Percentiles rank a stretch among this genome's conserved stretches.
Conservation (phyloP, 2,113 vertebrate genomes). For the Ammodytes marinus region DNA sequence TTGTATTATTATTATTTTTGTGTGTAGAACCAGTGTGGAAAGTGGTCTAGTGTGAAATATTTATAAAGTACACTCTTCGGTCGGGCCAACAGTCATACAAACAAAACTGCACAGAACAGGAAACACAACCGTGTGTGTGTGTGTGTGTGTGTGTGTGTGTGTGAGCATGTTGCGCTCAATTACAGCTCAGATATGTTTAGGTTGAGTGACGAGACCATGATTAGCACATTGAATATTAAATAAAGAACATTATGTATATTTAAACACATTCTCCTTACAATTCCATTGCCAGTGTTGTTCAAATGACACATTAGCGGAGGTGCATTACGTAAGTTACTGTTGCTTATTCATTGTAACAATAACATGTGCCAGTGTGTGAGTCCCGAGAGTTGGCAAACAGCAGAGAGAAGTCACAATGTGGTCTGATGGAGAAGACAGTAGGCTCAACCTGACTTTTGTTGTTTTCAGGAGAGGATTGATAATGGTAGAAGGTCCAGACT, state of each 20-base stretch:
- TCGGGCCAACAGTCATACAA: slow-evolving; percentile 36
- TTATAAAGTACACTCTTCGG: slow-evolving; percentile 56
- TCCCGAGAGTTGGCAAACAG: slow-evolving; percentile 8
- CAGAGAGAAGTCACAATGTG: neutral
- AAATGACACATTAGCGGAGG: slow-evolving; percentile 27
- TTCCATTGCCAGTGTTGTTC: slow-evolving; percentile 22
- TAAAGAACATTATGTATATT: slow-evolving; percentile 8
- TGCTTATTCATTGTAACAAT: slow-evolving; percentile 39
- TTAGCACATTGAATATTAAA: slow-evolving; percentile 33
- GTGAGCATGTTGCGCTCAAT: slow-evolving; percentile 35
- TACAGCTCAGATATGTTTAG: slow-evolving; percentile 27
- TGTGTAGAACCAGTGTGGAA: slow-evolving; percentile 36
- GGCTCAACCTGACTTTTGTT: neutral
- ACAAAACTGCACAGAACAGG: slow-evolving; percentile 42
- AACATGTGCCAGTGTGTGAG: slow-evolving; percentile 11
- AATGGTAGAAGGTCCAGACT: neutral
- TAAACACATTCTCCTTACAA: slow-evolving; percentile 19
- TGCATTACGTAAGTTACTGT: slow-evolving; percentile 1
- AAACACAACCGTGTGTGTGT: slow-evolving; percentile 27
- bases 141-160: slow-evolving; percentile 28
- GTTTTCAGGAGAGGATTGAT: neutral
- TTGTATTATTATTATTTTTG: slow-evolving; percentile 43
- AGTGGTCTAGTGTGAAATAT: slow-evolving; percentile 73
- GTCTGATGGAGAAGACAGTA: neutral
- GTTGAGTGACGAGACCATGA: slow-evolving; percentile 14